phyloP scores from a whole-genome alignment of 2,113 vertebrate species.

The Tyto alba region DNA sequence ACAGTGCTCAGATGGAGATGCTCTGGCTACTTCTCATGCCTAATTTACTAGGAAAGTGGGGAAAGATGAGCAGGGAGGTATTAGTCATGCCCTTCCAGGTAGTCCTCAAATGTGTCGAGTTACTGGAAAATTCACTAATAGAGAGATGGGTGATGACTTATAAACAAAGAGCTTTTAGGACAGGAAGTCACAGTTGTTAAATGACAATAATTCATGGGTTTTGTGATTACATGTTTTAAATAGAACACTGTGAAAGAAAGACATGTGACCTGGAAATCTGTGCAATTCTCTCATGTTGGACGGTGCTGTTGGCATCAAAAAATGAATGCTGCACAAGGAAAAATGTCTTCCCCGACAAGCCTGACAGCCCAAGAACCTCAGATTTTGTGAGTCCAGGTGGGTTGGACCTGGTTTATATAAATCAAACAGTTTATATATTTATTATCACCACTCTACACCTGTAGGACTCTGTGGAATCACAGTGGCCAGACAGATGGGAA shows the following conservation, averaged over 20 bases:
- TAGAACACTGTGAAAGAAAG: background rate
- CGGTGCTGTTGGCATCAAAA: background rate
- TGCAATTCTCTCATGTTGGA: background rate
- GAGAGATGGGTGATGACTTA: background rate
- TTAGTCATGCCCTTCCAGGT: conserved; percentile 2
- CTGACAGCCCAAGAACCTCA: background rate
- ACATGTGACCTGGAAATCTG: background rate
- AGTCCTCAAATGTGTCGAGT: background rate
- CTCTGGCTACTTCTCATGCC: background rate
- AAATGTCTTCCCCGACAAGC: background rate
- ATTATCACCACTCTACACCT: background rate
- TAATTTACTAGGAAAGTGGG: background rate
- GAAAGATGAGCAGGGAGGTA: background rate
- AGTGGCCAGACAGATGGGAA: background rate
- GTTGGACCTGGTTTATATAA: background rate
- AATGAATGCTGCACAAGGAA: background rate
- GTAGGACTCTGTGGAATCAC: background rate
- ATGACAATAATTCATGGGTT: background rate
- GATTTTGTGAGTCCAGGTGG: background rate
- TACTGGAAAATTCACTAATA: conserved; percentile 5
- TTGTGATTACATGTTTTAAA: background rate
- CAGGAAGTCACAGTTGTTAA: conserved; percentile 4
- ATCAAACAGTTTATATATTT: background rate
- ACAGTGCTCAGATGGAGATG: background rate
- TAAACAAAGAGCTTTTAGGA: background rate